Evolutionary conservation across 2,888 invertebrate species (phyloP).

Genomic region (Busseola fusca): DNA sequence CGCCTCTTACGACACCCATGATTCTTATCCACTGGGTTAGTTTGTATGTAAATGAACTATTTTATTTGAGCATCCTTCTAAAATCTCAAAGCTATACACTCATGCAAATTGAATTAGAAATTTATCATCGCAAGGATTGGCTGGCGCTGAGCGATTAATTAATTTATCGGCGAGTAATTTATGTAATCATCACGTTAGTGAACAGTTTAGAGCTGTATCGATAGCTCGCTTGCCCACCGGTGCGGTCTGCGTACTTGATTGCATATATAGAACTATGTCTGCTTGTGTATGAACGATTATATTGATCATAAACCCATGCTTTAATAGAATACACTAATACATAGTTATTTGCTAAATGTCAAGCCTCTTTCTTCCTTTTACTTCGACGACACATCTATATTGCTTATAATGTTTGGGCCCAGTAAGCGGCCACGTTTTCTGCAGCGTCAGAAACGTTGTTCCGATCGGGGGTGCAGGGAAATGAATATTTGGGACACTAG

Average conservation of each 20-base stretch:
- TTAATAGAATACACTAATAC: conserved; percentile 1
- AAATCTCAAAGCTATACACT: conserved; percentile 25
- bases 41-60: conserved; percentile 23
- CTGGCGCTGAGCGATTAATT: conserved; percentile 33
- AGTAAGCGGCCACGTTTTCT: not conserved
- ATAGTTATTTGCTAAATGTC: not conserved
- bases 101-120: conserved; percentile 24
- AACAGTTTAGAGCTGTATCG: conserved; percentile 49
- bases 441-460: not conserved
- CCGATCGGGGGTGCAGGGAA: not conserved
- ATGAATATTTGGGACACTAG: not conserved
- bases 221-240: conserved; percentile 30
- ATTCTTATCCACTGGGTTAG: conserved; percentile 19
- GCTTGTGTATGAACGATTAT: not conserved
- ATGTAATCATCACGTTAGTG: conserved; percentile 49
- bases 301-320: not conserved
- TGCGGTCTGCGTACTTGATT: conserved; percentile 9
- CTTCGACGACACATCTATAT: not conserved
- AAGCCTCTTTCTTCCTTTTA: not conserved
- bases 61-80: conserved; percentile 14
- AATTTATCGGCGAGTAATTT: conserved; percentile 49
- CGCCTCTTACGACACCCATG: conserved; percentile 46
- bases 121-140: conserved; percentile 44
- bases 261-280: not conserved
- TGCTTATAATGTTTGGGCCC: not conserved